Evolutionary conservation across 2,797 vertebrate genomes (phyloP), one percentile per base, ranked within the genome.

Genomic region (Ceyx erithaca): DNA sequence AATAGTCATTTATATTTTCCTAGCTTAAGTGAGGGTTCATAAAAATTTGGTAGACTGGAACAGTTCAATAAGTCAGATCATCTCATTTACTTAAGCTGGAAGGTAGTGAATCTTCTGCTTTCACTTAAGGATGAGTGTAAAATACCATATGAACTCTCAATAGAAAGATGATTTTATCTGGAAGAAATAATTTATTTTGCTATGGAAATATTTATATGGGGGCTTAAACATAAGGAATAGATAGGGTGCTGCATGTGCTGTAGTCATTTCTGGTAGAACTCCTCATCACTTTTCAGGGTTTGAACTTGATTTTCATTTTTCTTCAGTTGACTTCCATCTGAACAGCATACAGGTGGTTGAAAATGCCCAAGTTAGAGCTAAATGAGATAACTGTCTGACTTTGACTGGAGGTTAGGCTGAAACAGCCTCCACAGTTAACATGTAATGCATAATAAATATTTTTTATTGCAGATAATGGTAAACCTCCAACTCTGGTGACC

Each of bases 401-500:
- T 80, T 48, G 57, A 72, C 52, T 87, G 63, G 19, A 61, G 52
- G 87, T 66, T 58, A 82, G 61, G 55, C 31, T 79, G 31, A 85
- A 54, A 31, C 14, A 61, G 19, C n/a, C 33, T 80, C 71, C 55
- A 26, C 41, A 67, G 40, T 86, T 79, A 87, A 76, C 22, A 63
- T 35, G 20, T 11, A 51, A 67, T 68, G 18, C 11, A 37, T 77
- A 78, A 84, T 83, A 75, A 80, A 78, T 95, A 18, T 80, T 87
- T 87, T 95, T 94, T 94, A 33, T 97, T 97, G 33, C 96, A 98
- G 98, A 98, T 97, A 98, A 98, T 71, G 98, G 98, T 46, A 98
- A 98, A 69, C 98, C 98, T 78, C 97, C 98, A 49, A 98, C 98
- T 64, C 92, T 98, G 97, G 98, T 98, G 96, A 98, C 98, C 93